Evolutionary conservation across 1,140 invertebrate genomes (phyloP).

Genomic region (Nasonia giraulti): DNA sequence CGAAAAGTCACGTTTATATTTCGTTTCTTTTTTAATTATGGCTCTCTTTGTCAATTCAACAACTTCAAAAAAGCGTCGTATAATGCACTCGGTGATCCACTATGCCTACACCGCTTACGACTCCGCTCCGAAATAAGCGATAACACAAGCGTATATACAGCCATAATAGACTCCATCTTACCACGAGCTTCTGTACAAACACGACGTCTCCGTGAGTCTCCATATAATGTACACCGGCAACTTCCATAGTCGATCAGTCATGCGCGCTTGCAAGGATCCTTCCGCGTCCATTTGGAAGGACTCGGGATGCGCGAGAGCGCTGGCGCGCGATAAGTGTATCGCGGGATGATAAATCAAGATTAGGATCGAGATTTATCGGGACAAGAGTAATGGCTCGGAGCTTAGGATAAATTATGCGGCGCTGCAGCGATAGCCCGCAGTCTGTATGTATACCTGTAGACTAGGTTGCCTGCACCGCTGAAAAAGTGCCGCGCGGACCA

Average conservation of each 20-base stretch:
- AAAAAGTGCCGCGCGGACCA: not conserved
- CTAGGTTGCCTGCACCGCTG: not conserved
- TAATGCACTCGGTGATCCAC: too few species aligned
- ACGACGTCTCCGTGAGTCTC: too few species aligned
- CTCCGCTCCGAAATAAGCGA: not conserved
- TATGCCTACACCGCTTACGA: too few species aligned
- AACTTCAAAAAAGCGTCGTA: too few species aligned
- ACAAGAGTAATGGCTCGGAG: conserved; percentile 46
- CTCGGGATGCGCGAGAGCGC: conserved; percentile 3
- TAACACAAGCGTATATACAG: not conserved
- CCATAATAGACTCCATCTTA: too few species aligned
- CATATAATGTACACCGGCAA: not conserved
- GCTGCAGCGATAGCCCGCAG: not conserved
- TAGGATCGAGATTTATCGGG: conserved; percentile 54
- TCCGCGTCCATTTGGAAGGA: not conserved
- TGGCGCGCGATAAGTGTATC: conserved; percentile 50
- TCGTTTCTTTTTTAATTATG: too few species aligned
- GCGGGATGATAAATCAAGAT: conserved; percentile 53
- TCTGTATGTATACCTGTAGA: not conserved
- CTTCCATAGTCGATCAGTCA: conserved; percentile 27
- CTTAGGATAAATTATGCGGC: conserved; percentile 47
- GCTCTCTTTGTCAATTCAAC: too few species aligned
- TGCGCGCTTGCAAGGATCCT: not conserved
- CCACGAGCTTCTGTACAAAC: too few species aligned
- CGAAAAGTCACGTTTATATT: too few species aligned